Evolutionary conservation across 1,140 invertebrate genomes (phyloP).

Genomic region (Wasmannia auropunctata): DNA sequence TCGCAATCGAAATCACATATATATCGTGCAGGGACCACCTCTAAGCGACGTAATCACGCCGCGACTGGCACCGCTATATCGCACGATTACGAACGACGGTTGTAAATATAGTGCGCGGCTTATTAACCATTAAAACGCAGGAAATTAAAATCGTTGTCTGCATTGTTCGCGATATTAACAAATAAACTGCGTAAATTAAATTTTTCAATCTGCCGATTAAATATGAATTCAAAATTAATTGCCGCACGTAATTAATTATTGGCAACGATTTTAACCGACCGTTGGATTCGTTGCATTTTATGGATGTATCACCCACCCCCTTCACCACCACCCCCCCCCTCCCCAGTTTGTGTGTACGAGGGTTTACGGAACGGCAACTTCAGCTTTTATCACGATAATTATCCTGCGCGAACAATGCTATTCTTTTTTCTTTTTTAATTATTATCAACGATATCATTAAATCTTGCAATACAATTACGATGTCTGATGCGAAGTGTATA

Average conservation of each 20-base stretch:
- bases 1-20: neutral
- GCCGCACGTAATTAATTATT: constrained; percentile 66
- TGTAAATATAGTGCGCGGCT: constrained; percentile 40
- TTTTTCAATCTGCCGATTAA: constrained; percentile 64
- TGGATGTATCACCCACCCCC: constrained; percentile 25
- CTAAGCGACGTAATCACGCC: neutral
- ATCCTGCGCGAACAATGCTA: neutral
- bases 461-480: neutral
- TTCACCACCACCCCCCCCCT: no score
- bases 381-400: constrained; percentile 55
- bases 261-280: constrained; percentile 54
- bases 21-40: neutral
- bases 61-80: neutral
- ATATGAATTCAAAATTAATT: constrained; percentile 69
- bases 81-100: neutral
- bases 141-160: constrained; percentile 59
- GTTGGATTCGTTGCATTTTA: constrained; percentile 65
- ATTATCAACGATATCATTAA: neutral
- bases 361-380: constrained; percentile 22
- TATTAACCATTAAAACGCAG: constrained; percentile 57
- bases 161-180: constrained; percentile 58
- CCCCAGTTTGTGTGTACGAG: no score
- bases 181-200: constrained; percentile 61
- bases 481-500: neutral
- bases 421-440: neutral